Percentiles rank a stretch among this genome's conserved stretches.
Conservation (phyloP, 1,140 invertebrate species). For the Cotesia glomerata region DNA sequence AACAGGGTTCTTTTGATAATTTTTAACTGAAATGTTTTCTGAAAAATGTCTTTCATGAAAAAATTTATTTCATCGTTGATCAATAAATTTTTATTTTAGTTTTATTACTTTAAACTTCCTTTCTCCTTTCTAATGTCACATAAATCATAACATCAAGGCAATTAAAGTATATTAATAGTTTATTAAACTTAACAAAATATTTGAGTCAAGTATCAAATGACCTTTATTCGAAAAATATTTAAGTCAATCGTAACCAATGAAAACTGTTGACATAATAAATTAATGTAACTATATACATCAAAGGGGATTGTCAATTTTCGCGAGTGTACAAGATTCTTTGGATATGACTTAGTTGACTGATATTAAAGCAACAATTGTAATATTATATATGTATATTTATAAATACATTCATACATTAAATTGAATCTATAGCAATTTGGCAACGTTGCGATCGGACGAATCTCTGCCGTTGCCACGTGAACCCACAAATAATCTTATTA, state of each 20-base stretch:
- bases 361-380: neutral
- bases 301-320: constrained; percentile 1
- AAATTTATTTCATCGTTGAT: too few species aligned
- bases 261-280: constrained; percentile 25
- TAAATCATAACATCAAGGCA: neutral
- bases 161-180: neutral
- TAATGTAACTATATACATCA: constrained; percentile 23
- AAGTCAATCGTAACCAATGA: neutral
- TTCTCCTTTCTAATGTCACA: too few species aligned
- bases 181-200: neutral
- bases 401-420: neutral
- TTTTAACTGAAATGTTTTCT: too few species aligned
- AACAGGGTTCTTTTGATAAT: too few species aligned
- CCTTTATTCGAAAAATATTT: neutral
- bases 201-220: neutral
- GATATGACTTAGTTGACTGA: neutral
- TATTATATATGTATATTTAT: constrained; percentile 4
- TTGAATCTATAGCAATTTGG: constrained; percentile 20
- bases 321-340: constrained; percentile 9
- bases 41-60: too few species aligned
- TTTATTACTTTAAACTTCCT: too few species aligned
- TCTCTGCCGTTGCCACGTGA: constrained; percentile 37
- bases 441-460: constrained; percentile 32
- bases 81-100: too few species aligned
- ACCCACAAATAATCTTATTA: constrained; percentile 29